Conservation (phyloP, 2,888 invertebrate genomes). For the Phorcus lineatus region DNA sequence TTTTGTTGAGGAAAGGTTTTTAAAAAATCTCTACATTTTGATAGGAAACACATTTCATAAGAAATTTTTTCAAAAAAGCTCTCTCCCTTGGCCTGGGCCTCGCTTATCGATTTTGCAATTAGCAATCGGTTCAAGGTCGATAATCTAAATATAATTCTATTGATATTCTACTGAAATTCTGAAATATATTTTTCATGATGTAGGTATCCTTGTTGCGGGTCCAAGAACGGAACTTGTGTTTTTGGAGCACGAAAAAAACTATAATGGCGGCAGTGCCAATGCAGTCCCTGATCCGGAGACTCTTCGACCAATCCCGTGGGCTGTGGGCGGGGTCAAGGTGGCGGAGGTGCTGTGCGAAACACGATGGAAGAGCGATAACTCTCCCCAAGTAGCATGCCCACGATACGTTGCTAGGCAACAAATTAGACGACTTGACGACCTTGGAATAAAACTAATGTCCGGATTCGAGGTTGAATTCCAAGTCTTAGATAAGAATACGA, state of each 20-base stretch:
- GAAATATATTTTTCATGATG: not conserved
- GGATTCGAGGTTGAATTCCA: constrained; percentile 3
- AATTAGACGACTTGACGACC: not conserved
- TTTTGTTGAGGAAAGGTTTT: no score
- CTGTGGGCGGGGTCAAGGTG: not conserved
- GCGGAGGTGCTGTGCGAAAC: constrained; percentile 10
- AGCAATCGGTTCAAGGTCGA: no score
- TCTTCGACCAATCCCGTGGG: not conserved
- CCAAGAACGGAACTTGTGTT: not conserved
- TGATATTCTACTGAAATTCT: no score
- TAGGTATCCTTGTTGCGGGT: not conserved
- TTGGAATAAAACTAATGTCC: not conserved
- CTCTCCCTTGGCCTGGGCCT: no score
- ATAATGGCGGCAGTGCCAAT: not conserved
- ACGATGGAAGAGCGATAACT: not conserved
- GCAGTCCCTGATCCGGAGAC: not conserved
- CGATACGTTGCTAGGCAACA: constrained; percentile 1
- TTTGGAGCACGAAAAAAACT: not conserved
- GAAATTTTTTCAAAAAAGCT: no score
- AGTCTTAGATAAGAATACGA: not conserved
- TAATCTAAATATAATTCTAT: no score
- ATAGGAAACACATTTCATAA: no score
- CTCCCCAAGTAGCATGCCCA: not conserved
- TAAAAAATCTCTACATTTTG: no score
- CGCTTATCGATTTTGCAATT: no score